Evolutionary conservation across 2,113 vertebrate genomes (phyloP).

Genomic region (Sylvilagus bachmani): DNA sequence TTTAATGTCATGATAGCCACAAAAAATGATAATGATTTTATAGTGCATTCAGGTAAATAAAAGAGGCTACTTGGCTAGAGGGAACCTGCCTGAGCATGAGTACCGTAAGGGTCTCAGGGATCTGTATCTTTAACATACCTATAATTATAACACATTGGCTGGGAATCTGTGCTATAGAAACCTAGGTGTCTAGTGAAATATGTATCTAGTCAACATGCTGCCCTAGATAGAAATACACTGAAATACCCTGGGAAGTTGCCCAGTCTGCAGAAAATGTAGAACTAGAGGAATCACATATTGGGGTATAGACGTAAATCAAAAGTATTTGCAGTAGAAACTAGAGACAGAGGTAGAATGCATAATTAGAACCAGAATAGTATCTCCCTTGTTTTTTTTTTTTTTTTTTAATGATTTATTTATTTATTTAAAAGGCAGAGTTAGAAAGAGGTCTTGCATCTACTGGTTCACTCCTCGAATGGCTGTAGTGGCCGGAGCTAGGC

Average conservation of each 20-base stretch:
- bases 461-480: too few species aligned
- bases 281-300: neutral
- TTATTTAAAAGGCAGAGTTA: too few species aligned
- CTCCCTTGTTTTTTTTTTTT: neutral
- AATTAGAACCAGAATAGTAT: neutral
- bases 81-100: neutral
- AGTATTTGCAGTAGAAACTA: conserved; percentile 60
- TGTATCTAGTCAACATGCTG: neutral
- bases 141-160: neutral
- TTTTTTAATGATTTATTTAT: neutral
- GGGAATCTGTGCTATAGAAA: neutral
- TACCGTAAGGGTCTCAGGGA: neutral
- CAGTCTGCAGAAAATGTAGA: neutral
- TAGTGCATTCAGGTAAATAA: neutral
- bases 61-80: neutral
- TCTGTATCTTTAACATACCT: conserved; percentile 8
- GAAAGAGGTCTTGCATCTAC: too few species aligned
- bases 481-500: too few species aligned
- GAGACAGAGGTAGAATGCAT: neutral
- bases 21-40: neutral
- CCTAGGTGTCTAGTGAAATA: conserved; percentile 8
- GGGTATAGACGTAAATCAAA: conserved; percentile 41
- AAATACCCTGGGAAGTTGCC: conserved; percentile 9
- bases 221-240: neutral
- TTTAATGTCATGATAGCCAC: neutral